A percentile compares a stretch with the other conserved stretches of the same genome.
These are phyloP conservation scores for Condylura cristata DNA, from an alignment of 2,113 vertebrate genomes.

Conservation along the genomic window DNA sequence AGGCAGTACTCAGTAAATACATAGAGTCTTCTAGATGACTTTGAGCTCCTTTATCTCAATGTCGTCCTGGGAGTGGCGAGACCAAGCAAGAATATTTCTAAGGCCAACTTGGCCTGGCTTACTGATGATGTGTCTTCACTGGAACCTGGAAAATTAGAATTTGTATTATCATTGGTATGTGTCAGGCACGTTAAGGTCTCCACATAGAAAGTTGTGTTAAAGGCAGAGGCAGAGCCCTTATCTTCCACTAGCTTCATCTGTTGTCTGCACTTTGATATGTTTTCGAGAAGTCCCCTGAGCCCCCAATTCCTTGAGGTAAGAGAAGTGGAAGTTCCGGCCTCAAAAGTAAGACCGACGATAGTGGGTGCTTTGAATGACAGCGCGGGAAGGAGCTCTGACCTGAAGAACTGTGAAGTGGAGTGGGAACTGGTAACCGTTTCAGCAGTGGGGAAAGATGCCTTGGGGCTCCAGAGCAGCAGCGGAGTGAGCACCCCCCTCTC, in stretches of 20 bases:
- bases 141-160: not conserved
- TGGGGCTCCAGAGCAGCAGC: not conserved
- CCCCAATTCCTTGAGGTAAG: not conserved
- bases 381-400: not conserved
- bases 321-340: not conserved
- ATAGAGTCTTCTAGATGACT: not conserved
- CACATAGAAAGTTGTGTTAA: not conserved
- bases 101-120: not conserved
- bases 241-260: not conserved
- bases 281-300: not conserved
- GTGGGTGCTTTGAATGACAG: not conserved
- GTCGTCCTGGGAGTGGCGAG: not conserved
- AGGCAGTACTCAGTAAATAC: not conserved
- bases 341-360: not conserved
- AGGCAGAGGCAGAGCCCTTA: not conserved
- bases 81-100: not conserved
- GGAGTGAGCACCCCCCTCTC: no score
- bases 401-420: not conserved
- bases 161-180: not conserved
- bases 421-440: not conserved
- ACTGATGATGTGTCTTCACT: not conserved
- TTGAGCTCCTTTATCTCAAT: not conserved
- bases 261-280: not conserved
- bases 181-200: not conserved
- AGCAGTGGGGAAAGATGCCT: not conserved